Evolutionary conservation across 1,140 invertebrate genomes (phyloP).

Genomic region (Bemisia tabaci): DNA sequence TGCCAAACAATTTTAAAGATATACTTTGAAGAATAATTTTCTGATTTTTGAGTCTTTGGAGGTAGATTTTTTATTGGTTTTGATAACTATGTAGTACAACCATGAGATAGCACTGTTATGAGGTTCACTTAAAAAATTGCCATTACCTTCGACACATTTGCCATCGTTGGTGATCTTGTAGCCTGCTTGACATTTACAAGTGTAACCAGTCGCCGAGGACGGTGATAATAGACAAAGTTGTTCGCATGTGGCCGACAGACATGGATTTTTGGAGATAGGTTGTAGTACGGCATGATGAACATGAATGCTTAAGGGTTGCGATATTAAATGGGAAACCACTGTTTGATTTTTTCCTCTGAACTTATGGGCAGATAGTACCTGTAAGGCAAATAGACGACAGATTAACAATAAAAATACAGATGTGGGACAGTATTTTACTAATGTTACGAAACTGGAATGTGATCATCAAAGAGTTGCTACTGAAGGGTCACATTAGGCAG

Average conservation of each 20-base stretch:
- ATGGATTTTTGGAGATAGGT: constrained; percentile 71
- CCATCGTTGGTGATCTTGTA: constrained; percentile 53
- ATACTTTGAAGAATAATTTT: no score
- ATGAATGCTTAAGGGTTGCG: constrained; percentile 85
- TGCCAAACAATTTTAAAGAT: no score
- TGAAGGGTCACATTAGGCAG: no score
- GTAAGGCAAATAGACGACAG: constrained; percentile 6
- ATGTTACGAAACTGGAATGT: no score
- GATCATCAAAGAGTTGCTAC: no score
- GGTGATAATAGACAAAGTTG: constrained; percentile 86
- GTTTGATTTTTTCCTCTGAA: constrained; percentile 81
- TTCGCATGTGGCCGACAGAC: constrained; percentile 59
- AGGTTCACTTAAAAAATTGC: background rate
- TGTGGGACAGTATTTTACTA: no score
- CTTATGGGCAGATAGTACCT: constrained; percentile 67
- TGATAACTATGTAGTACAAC: no score
- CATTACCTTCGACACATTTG: constrained; percentile 49
- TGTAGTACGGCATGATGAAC: constrained; percentile 89
- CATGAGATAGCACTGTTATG: no score
- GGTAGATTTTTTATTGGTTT: no score
- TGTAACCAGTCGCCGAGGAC: constrained; percentile 49
- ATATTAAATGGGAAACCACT: constrained; percentile 85
- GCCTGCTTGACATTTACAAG: constrained; percentile 84
- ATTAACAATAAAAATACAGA: background rate
- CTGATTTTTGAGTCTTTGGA: no score